Evolutionary conservation across 2,888 invertebrate genomes (phyloP), one percentile per base, ranked within the genome.

Genomic region (Phyllotreta striolata): DNA sequence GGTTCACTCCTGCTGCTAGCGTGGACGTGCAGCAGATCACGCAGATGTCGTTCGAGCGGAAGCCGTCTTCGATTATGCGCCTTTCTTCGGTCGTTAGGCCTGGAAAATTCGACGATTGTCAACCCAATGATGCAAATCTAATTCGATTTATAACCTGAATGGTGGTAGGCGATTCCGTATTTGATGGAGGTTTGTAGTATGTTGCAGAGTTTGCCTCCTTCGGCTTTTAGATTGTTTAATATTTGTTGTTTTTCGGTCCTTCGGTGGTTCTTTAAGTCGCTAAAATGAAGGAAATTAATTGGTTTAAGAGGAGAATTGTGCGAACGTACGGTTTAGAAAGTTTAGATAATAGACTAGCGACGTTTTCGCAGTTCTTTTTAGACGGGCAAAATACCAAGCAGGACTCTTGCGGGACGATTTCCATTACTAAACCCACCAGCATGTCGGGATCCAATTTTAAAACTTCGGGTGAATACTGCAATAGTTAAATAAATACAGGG

Each of bases 1-100:
- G 85, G 86, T 98, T 98, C 35, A 98, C 96, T 2, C 98, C 98
- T 14, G 98, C 97, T n/a, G 98, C 98, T 69, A 98, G 84, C 0
- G 98, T 98, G 0, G 97, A 96, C 0, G 98, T 98, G 78, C 96
- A 97, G 78, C 96, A 94, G 68, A 98, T 86, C 37, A 96, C 91
- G 66, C 89, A 92, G 39, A 98, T 82, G n/a, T 88, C 88, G 0
- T 95, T 94, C n/a, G 86, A 84, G 68, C 90, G 86, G 79, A 92
- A 96, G 1, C 89, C 91, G 61, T 91, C 92, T 80, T 98, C 97
- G 10, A 98, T 84, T 56, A 94, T 83, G 68, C 85, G 85, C 37
- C 97, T 83, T 83, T 98, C 98, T 76, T 96, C 96, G 6, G 85
- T 85, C 2, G 94, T 95, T 47, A 98, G 85, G 0, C 97, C 81